Percentiles rank a stretch among this genome's conserved stretches.
Evolutionary conservation across 1,140 invertebrate species (phyloP).

Genomic region (Ditylenchus dipsaci): DNA sequence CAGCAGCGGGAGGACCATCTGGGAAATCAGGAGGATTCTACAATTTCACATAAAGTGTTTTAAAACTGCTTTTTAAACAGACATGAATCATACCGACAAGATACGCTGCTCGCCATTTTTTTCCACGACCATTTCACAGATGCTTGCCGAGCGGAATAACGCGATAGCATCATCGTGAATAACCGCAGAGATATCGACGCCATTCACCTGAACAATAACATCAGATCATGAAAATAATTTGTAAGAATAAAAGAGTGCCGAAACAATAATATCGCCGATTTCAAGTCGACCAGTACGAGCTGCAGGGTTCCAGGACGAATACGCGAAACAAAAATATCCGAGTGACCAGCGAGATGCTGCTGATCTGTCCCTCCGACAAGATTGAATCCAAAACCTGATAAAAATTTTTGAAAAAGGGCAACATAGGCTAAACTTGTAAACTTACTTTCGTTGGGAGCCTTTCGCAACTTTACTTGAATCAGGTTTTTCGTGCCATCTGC

Average conservation of each 20-base stretch:
- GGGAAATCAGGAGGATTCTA: too few species aligned
- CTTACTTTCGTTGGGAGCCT: too few species aligned
- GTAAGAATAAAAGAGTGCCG: conserved; percentile 6
- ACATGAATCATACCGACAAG: neutral
- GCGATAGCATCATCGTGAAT: conserved; percentile 47
- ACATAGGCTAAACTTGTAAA: too few species aligned
- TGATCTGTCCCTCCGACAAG: conserved; percentile 60
- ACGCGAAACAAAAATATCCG: conserved; percentile 61
- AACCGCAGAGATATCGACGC: conserved; percentile 14
- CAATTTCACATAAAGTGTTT: too few species aligned
- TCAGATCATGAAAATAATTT: too few species aligned
- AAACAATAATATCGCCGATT: conserved; percentile 58
- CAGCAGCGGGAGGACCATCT: too few species aligned
- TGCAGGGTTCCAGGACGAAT: conserved; percentile 59
- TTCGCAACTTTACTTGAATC: too few species aligned
- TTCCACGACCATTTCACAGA: neutral
- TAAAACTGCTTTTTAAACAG: too few species aligned
- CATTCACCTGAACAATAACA: conserved; percentile 35
- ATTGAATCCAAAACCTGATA: conserved; percentile 61
- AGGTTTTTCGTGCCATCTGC: too few species aligned
- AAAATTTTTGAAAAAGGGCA: neutral
- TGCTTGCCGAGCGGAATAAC: conserved; percentile 20
- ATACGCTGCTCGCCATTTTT: neutral
- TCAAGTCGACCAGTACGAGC: conserved; percentile 58
- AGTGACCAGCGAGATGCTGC: conserved; percentile 59